Percentiles rank a stretch among this genome's conserved stretches.
Evolutionary conservation across 2,797 vertebrate genomes (phyloP).

Genomic region (Rhinogobio ventralis): DNA sequence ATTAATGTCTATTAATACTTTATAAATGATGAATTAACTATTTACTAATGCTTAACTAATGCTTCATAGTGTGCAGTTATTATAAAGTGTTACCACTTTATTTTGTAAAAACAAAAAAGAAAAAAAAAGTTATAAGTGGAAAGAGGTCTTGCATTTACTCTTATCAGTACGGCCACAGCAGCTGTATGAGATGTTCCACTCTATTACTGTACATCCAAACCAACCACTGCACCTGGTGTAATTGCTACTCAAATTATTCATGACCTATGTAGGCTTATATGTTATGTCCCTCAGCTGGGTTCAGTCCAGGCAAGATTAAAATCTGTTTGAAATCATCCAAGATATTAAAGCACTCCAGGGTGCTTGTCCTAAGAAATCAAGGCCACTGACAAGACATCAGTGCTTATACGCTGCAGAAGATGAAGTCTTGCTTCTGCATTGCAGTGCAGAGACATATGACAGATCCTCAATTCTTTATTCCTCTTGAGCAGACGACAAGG

Average conservation of each 20-base stretch:
- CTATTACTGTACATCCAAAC: constrained; percentile 24
- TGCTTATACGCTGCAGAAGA: neutral
- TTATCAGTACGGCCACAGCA: constrained; percentile 45
- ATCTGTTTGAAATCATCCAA: constrained; percentile 20
- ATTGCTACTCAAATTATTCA: constrained; percentile 13
- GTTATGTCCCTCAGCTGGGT: constrained; percentile 2
- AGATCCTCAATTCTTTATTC: constrained; percentile 34
- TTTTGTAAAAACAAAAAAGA: neutral
- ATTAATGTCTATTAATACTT: too few relatives aligned
- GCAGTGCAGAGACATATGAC: constrained; percentile 4
- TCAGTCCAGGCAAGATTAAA: neutral
- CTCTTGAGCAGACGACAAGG: constrained; percentile 26
- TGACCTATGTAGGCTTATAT: constrained; percentile 8
- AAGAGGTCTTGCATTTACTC: constrained; percentile 1
- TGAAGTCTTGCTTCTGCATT: constrained; percentile 25
- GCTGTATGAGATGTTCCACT: constrained; percentile 36
- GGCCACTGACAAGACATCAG: constrained; percentile 26
- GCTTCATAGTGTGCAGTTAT: too few relatives aligned
- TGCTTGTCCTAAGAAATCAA: constrained; percentile 28
- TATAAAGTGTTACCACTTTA: too few relatives aligned
- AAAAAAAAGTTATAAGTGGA: neutral
- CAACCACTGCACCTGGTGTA: constrained; percentile 25
- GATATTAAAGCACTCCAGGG: constrained; percentile 26
- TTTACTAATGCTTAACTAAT: too few relatives aligned
- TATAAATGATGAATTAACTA: too few relatives aligned